Percentiles rank a stretch among this genome's conserved stretches.
phyloP scores from a whole-genome alignment of 2,888 invertebrate species.

The Cenopis cana region DNA sequence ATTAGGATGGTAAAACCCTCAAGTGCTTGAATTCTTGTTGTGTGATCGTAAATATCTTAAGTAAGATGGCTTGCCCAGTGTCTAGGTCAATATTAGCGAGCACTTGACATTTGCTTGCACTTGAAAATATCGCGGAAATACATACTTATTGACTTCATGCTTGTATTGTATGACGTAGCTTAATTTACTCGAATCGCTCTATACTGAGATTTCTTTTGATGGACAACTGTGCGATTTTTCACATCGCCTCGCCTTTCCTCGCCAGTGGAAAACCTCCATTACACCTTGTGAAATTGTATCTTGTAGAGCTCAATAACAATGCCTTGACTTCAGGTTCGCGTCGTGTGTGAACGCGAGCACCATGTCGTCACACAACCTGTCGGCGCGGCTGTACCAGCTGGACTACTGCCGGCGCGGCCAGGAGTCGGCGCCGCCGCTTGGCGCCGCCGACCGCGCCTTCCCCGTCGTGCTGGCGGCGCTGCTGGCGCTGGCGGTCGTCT shows the following conservation, averaged over 20 bases:
- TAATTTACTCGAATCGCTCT: no score
- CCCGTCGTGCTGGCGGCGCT: conserved; percentile 62
- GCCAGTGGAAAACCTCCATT: no score
- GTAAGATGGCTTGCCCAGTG: neutral
- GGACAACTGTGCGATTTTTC: no score
- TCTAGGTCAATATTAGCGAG: conserved; percentile 23
- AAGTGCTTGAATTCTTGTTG: conserved; percentile 1
- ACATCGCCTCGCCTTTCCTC: no score
- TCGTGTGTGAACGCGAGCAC: conserved; percentile 71
- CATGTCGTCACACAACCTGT: conserved; percentile 63
- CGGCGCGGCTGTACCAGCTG: conserved; percentile 65
- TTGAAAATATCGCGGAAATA: neutral
- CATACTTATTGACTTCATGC: no score
- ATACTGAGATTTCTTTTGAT: no score
- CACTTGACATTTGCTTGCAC: neutral
- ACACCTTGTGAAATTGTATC: no score
- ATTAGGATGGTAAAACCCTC: conserved; percentile 1
- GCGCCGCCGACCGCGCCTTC: conserved; percentile 61
- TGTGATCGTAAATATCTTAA: neutral
- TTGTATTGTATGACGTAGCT: no score
- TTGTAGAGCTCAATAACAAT: no score
- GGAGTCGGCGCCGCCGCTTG: conserved; percentile 50
- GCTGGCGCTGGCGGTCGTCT: conserved; percentile 64
- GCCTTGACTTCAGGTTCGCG: conserved; percentile 62
- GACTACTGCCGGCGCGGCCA: conserved; percentile 66